phyloP scores from a whole-genome alignment of 2,113 vertebrate species.

The Ranitomeya variabilis region DNA sequence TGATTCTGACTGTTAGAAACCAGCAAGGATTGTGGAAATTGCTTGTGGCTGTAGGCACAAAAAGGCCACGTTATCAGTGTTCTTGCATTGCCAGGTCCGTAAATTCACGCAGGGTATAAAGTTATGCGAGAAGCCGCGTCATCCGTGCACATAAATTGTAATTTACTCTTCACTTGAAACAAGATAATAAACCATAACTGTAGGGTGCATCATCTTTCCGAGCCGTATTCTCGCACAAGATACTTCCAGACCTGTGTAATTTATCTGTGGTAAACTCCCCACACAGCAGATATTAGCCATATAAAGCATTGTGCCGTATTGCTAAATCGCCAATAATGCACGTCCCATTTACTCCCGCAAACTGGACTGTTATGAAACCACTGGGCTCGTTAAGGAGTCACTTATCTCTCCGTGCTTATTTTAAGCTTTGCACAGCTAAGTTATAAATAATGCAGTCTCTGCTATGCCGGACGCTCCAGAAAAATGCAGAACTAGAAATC shows the following conservation, averaged over 20 bases:
- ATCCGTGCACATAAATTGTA: neutral
- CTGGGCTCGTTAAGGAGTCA: conserved; percentile 16
- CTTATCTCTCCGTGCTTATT: neutral
- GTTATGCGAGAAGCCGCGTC: neutral
- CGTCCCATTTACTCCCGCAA: conserved; percentile 9
- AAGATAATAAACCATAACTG: neutral
- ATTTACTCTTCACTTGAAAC: neutral
- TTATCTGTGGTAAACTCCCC: neutral
- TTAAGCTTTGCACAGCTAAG: neutral
- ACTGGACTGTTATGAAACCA: conserved; percentile 11
- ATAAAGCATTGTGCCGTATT: neutral
- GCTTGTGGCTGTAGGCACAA: neutral
- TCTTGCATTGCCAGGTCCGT: neutral
- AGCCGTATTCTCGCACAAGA: neutral
- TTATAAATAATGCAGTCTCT: neutral
- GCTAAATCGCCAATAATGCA: conserved; percentile 31
- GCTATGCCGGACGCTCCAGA: neutral
- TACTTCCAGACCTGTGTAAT: conserved; percentile 8
- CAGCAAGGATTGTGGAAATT: neutral
- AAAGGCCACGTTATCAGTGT: neutral
- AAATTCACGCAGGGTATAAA: neutral
- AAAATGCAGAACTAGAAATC: neutral
- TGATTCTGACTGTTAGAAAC: neutral
- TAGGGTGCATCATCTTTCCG: neutral
- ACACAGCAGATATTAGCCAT: conserved; percentile 21